phyloP scores from a whole-genome alignment of 2,797 vertebrate species.

The Macropodus opercularis region DNA sequence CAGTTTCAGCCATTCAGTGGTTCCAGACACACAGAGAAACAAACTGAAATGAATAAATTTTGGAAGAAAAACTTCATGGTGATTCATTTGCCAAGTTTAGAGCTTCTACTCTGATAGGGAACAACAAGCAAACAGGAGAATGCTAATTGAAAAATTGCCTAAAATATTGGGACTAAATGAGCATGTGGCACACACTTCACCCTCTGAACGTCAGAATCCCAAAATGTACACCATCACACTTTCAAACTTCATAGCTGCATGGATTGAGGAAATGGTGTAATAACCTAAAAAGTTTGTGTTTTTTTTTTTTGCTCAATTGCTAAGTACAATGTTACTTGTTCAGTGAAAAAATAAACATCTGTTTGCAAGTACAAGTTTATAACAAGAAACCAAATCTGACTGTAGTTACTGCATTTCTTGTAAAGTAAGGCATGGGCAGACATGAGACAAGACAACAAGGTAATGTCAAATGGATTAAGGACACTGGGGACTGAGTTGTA shows the following conservation, averaged over 20 bases:
- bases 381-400: slow-evolving; percentile 50
- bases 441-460: slow-evolving; percentile 56
- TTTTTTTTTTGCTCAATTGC: slow-evolving; percentile 62
- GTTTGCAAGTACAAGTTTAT: slow-evolving; percentile 70
- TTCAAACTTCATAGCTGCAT: slow-evolving; percentile 62
- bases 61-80: slow-evolving; percentile 26
- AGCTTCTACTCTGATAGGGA: slow-evolving; percentile 36
- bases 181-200: slow-evolving; percentile 21
- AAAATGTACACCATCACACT: slow-evolving; percentile 47
- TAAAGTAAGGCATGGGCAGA: slow-evolving; percentile 81
- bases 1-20: slow-evolving; percentile 43
- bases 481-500: slow-evolving; percentile 65
- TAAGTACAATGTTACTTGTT: slow-evolving; percentile 61
- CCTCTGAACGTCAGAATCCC: slow-evolving; percentile 30
- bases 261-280: slow-evolving; percentile 32
- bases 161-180: slow-evolving; percentile 27
- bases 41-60: slow-evolving; percentile 19
- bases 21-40: slow-evolving; percentile 49
- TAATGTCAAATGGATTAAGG: slow-evolving; percentile 67
- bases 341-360: slow-evolving; percentile 77
- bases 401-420: slow-evolving; percentile 72
- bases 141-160: slow-evolving; percentile 13
- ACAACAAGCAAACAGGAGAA: slow-evolving; percentile 33
- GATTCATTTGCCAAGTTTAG: slow-evolving; percentile 36
- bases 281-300: slow-evolving; percentile 39